Percentiles rank a stretch among this genome's conserved stretches.
These are phyloP conservation scores for Neuroterus valhalla DNA, from an alignment of 1,140 invertebrate species.

Conservation along the genomic window DNA sequence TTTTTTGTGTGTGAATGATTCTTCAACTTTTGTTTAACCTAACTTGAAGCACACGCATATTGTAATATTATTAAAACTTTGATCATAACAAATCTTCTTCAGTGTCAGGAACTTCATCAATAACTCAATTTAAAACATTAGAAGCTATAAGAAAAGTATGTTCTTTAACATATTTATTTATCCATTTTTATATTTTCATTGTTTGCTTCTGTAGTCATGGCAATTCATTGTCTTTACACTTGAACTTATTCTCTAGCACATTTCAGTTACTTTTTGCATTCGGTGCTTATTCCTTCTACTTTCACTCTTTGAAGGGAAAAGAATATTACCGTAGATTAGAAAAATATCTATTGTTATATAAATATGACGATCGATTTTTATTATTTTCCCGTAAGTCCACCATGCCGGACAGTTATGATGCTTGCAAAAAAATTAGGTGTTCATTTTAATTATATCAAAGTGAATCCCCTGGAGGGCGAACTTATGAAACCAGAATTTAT, in stretches of 20 bases:
- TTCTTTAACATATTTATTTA: neutral
- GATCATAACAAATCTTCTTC: too few species aligned
- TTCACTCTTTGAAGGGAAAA: neutral
- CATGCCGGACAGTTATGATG: conserved; percentile 79
- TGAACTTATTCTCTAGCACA: neutral
- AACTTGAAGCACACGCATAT: too few species aligned
- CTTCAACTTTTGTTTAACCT: too few species aligned
- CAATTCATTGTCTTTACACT: conserved; percentile 16
- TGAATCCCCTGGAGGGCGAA: conserved; percentile 81
- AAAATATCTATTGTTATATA: neutral
- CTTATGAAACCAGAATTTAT: conserved; percentile 82
- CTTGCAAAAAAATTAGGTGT: conserved; percentile 80
- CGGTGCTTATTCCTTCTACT: neutral
- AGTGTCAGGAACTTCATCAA: too few species aligned
- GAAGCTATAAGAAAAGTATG: too few species aligned
- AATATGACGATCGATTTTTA: conserved; percentile 76
- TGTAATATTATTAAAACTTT: too few species aligned
- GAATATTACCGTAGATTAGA: neutral
- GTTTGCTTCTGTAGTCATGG: conserved; percentile 20
- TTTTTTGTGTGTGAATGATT: too few species aligned
- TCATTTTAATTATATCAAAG: conserved; percentile 80
- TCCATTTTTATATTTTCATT: neutral
- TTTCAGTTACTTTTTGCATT: conserved; percentile 8
- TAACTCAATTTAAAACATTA: too few species aligned
- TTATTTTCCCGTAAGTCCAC: conserved; percentile 77